A percentile compares a stretch with the other conserved stretches of the same genome.
Evolutionary conservation across 2,888 invertebrate species (phyloP).

Genomic region (Euplexia lucipara): DNA sequence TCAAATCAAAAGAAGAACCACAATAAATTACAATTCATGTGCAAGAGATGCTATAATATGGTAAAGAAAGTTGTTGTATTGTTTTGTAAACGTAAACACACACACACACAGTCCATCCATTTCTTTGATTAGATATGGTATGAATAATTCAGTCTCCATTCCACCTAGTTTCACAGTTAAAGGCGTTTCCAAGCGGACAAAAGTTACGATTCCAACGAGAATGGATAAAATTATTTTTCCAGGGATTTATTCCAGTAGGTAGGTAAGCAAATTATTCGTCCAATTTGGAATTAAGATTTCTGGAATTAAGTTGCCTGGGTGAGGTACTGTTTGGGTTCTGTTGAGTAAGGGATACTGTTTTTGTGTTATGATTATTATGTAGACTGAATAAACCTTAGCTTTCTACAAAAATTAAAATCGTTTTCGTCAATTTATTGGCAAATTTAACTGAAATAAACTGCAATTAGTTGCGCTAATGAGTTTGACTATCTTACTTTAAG

Average conservation of each 20-base stretch:
- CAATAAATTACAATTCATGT: no score
- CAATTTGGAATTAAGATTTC: conserved; percentile 58
- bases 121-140: conserved; percentile 61
- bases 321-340: conserved; percentile 22
- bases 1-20: no score
- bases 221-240: conserved; percentile 63
- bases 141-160: conserved; percentile 75
- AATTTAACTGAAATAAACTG: no score
- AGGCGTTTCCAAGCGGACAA: conserved; percentile 55
- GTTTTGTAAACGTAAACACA: no score
- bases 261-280: conserved; percentile 51
- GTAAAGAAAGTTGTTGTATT: no score
- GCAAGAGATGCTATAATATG: no score
- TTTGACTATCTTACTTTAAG: no score
- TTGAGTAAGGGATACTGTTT: conserved; percentile 11
- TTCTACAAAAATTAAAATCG: no score
- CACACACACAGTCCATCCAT: conserved; percentile 61
- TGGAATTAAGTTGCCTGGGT: conserved; percentile 20
- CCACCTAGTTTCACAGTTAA: conserved; percentile 67
- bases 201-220: conserved; percentile 59
- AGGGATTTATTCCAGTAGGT: conserved; percentile 54
- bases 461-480: no score
- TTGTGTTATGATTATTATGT: conserved; percentile 4
- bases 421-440: no score
- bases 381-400: no score